Base-by-base conservation (phyloP, 1,140 invertebrate species). In the Trachymyrmex cornetzi region DNA sequence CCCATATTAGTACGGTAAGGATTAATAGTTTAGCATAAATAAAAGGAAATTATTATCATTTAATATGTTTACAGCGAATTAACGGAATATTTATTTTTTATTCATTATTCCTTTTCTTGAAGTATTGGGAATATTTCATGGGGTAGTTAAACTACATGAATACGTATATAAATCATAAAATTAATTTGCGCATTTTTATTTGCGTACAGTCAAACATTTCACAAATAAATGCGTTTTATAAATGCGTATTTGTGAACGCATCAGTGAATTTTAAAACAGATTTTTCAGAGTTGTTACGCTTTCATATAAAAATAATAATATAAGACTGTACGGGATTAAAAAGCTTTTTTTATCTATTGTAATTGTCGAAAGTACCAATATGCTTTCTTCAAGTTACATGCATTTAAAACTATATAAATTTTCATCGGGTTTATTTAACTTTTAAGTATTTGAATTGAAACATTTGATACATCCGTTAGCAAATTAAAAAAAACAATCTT, bases 251-350 rank as follows among this genome's bases (percentile, higher is more conserved):
- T 80, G n/a, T 11, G 34, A 6, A 27, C 3, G 44, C 48, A 27
- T 14, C 7, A 7, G 19, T 38, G 9, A 63, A 77, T 80, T 67
- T 80, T 22, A 63, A 80, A 30, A 7, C 7, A 14, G 1, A 53
- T 80, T 80, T 80, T 80, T 80, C n/a, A 55, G 0, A 16, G 7
- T 80, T 69, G 27, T 24, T 34, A 66, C 19, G 27, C 11, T 53
- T 2, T 0, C 22, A 48, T 24, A 16, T 53, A 19, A 55, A 80
- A 55, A 55, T 16, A 63, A 11, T 19, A 64, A 34, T 34, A 16
- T 34, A 61, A 57, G 14, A 6, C 7, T 16, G 34, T 30, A 22
- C 0, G 3, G 4, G 5, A 11, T 63, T 63, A 12, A 24, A 55
- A 7, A 22, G 11, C n/a, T n/a, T 61, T 61, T 61, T 64, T 34